phyloP scores from a whole-genome alignment of 2,113 vertebrate genomes.

The Nymphicus hollandicus region DNA sequence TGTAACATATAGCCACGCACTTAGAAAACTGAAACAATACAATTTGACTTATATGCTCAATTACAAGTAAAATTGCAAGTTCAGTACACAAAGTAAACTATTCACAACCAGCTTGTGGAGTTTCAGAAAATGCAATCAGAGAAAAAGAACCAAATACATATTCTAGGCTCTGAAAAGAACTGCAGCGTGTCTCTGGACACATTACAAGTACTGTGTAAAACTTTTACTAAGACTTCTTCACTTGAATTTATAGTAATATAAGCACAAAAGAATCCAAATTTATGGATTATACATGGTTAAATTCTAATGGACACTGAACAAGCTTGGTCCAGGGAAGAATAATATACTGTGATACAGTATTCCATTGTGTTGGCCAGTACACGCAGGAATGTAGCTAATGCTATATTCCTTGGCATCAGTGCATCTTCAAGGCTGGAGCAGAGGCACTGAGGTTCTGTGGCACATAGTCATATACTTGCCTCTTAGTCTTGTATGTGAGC shows the following conservation, averaged over 20 bases:
- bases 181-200: neutral
- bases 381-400: neutral
- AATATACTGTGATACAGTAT: neutral
- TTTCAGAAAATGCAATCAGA: neutral
- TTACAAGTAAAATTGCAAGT: neutral
- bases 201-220: neutral
- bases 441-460: neutral
- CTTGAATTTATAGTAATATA: neutral
- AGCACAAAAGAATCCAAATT: neutral
- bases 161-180: neutral
- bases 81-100: neutral
- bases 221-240: neutral
- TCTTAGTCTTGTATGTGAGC: neutral
- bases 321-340: neutral
- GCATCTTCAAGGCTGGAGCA: neutral
- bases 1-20: neutral
- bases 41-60: neutral
- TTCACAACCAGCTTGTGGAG: neutral
- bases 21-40: neutral
- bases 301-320: accelerated
- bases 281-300: neutral
- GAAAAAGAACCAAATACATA: neutral
- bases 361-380: neutral
- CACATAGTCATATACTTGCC: neutral
- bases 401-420: neutral